Evolutionary conservation across 2,113 vertebrate species (phyloP).

Genomic region (Chionodraco myersi): DNA sequence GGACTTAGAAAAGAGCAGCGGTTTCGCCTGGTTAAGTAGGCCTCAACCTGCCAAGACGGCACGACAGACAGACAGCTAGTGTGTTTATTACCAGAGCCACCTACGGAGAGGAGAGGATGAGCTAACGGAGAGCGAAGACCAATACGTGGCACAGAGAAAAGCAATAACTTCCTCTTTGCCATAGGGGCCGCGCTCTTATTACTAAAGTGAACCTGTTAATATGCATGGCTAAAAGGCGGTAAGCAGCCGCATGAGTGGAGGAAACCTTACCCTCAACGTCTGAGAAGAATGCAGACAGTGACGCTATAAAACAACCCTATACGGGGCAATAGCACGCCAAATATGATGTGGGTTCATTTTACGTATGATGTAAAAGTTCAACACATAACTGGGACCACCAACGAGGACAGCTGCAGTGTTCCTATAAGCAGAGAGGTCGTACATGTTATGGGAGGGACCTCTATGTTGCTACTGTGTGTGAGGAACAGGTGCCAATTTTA

Average conservation of each 20-base stretch:
- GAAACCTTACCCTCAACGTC: constrained; percentile 50
- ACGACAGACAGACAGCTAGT: constrained; percentile 80
- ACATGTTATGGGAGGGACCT: constrained; percentile 20
- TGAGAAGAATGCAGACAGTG: constrained; percentile 56
- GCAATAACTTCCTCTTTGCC: constrained; percentile 31
- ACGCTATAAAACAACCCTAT: constrained; percentile 47
- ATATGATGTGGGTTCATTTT: constrained; percentile 66
- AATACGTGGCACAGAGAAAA: constrained; percentile 25
- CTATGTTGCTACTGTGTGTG: constrained; percentile 17
- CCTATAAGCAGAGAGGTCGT: constrained; percentile 28
- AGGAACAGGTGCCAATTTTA: constrained; percentile 72
- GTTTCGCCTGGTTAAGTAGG: constrained; percentile 83
- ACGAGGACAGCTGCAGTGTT: constrained; percentile 63
- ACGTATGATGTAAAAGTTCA: constrained; percentile 62
- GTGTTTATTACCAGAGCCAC: constrained; percentile 84
- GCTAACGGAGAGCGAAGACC: constrained; percentile 17
- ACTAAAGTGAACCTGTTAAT: constrained; percentile 42
- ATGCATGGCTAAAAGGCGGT: constrained; percentile 20
- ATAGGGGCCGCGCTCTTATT: neutral
- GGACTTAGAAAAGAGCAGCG: constrained; percentile 82
- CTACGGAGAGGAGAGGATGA: constrained; percentile 65
- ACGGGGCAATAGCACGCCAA: constrained; percentile 18
- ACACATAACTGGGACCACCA: constrained; percentile 66
- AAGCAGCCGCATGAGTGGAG: constrained; percentile 35
- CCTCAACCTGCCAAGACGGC: constrained; percentile 81